Conservation (phyloP, 2,888 invertebrate genomes). For the Chrysotoxum bicinctum region DNA sequence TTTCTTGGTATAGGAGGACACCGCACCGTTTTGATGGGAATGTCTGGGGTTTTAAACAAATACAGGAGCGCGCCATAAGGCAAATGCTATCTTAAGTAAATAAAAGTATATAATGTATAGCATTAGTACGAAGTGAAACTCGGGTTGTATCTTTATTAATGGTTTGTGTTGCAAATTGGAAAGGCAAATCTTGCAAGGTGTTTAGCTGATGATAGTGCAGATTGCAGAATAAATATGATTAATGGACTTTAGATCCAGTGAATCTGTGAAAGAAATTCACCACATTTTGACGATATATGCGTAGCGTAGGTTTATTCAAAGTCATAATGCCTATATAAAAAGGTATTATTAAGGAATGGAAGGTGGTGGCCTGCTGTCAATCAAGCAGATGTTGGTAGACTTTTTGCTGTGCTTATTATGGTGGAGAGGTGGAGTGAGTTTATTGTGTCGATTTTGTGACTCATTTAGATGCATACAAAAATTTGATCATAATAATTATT, state of each 20-base stretch:
- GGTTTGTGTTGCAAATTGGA: constrained; percentile 46
- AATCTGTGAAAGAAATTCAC: constrained; percentile 24
- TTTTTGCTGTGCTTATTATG: background rate
- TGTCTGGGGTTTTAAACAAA: constrained; percentile 33
- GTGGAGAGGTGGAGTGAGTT: background rate
- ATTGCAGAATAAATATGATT: constrained; percentile 45
- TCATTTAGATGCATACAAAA: background rate
- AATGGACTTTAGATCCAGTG: constrained; percentile 28
- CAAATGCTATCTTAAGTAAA: background rate
- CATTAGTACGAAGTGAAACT: constrained; percentile 44
- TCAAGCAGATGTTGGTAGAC: constrained; percentile 5
- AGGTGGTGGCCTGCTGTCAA: constrained; percentile 12
- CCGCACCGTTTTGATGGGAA: constrained; percentile 35
- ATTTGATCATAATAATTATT: background rate
- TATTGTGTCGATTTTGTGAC: background rate
- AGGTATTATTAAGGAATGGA: background rate
- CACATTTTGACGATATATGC: constrained; percentile 6
- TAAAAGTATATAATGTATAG: background rate
- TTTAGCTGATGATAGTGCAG: constrained; percentile 50
- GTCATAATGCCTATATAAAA: background rate
- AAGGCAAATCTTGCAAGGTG: constrained; percentile 53
- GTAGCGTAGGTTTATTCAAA: constrained; percentile 12
- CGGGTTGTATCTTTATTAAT: constrained; percentile 45
- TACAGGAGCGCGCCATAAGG: constrained; percentile 53
- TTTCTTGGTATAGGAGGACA: constrained; percentile 53